phyloP scores from a whole-genome alignment of 2,888 invertebrate species.

The Argyresthia goedartella region DNA sequence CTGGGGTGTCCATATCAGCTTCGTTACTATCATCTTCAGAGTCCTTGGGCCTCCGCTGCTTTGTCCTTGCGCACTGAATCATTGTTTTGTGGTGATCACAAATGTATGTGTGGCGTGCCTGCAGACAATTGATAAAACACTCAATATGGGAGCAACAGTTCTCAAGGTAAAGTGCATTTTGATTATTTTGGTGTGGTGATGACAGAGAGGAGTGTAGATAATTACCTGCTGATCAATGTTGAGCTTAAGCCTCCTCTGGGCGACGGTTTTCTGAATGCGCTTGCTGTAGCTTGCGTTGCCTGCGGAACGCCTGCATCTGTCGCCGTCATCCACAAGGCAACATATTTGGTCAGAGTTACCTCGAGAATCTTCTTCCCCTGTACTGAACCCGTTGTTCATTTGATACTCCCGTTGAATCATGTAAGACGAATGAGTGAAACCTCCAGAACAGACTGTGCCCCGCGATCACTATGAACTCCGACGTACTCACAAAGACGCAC shows the following conservation, averaged over 20 bases:
- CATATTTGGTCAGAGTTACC: slow-evolving; percentile 92
- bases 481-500: slow-evolving; percentile 55
- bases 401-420: slow-evolving; percentile 71
- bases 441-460: slow-evolving; percentile 40
- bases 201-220: slow-evolving; percentile 7
- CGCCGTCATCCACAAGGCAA: slow-evolving; percentile 91
- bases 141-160: no score
- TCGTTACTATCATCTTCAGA: slow-evolving; percentile 96
- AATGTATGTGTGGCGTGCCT: slow-evolving; percentile 96
- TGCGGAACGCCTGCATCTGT: slow-evolving; percentile 88
- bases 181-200: no score
- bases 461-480: slow-evolving; percentile 38
- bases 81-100: slow-evolving; percentile 97
- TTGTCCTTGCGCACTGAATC: slow-evolving; percentile 95
- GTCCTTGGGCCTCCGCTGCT: slow-evolving; percentile 87
- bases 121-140: slow-evolving; percentile 17
- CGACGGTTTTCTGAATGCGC: slow-evolving; percentile 95
- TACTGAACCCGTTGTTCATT: slow-evolving; percentile 90
- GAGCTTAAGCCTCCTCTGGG: slow-evolving; percentile 90
- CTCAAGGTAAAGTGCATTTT: no score
- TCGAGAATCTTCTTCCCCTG: slow-evolving; percentile 91
- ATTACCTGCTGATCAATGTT: slow-evolving; percentile 79
- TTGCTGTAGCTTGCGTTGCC: slow-evolving; percentile 98
- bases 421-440: slow-evolving; percentile 54
- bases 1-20: slow-evolving; percentile 91